Base-by-base conservation (phyloP, 2,888 invertebrate genomes). In the Callyntrura sp. region DNA sequence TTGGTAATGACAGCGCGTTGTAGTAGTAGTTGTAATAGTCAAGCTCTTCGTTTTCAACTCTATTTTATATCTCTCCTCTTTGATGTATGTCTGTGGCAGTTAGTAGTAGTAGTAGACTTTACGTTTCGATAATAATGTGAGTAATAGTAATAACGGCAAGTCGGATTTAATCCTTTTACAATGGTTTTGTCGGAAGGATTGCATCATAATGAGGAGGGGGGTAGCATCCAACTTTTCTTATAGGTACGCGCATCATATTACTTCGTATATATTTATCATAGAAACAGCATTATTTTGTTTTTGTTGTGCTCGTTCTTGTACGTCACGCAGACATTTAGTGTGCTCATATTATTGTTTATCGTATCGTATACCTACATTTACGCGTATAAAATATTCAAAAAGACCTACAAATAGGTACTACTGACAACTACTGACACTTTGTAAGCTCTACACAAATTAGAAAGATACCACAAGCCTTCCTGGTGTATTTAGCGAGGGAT, bases 141-240 rank as follows among this genome's bases (percentile, higher is more conserved):
- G 73, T 62, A 87, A 28, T 81, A 65, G 57, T 68, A 87, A 81
- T 87, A 81, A 87, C 87, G 87, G 87, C 70, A 82, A 70, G 82
- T 70, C 57, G 88, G 83, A 83, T 82, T 88, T 88, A 83, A 88
- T 88, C 88, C 88, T 88, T 88, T 83, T 76, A 88, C 88, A 88
- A 88, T 88, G 88, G 88, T 48, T 65, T 86, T 88, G 73, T 88
- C 88, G 88, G 82, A 62, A 88, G 79, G 88, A 83, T 82, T 88
- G 83, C 83, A 83, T 88, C 76, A 88, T 23, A n/a, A 51, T 55
- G 11, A 51, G 51, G 76, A 76, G 76, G 73, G 76, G 73, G 76
- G 14, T 28, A 76, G 25, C 20, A 51, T 17, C 45, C 43, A 76
- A 76, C 11, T 20, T n/a, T 9, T 73, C 20, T 23, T 23, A 73